These are phyloP conservation scores for Melanotaenia trifasciata DNA, from an alignment of 2,797 vertebrate genomes.

Conservation along the genomic window DNA sequence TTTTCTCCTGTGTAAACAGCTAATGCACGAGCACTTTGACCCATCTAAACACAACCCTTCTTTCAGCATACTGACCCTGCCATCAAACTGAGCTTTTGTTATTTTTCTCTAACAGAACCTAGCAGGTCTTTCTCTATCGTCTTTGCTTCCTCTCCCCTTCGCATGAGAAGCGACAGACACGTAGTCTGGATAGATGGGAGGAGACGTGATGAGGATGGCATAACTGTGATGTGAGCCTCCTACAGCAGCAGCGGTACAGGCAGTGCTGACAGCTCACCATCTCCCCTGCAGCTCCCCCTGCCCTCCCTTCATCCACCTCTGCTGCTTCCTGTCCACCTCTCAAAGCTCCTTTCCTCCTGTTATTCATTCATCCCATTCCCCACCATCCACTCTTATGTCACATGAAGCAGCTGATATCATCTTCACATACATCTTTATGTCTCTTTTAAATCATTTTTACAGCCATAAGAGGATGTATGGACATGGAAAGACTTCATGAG, in stretches of 20 bases:
- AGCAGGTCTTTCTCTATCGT: slow-evolving; percentile 24
- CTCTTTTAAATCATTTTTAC: slow-evolving; percentile 17
- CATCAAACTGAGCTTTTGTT: slow-evolving; percentile 26
- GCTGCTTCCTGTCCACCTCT: slow-evolving; percentile 40
- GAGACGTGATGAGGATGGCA: slow-evolving; percentile 66
- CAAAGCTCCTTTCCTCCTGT: slow-evolving; percentile 18
- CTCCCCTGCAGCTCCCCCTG: slow-evolving; percentile 19
- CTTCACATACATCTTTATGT: slow-evolving; percentile 14
- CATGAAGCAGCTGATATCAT: slow-evolving; percentile 27
- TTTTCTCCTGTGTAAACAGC: background rate
- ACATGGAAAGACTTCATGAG: background rate
- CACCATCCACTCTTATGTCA: slow-evolving; percentile 27
- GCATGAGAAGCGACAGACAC: slow-evolving; percentile 66
- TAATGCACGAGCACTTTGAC: slow-evolving; percentile 7
- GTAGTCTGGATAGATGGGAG: slow-evolving; percentile 55
- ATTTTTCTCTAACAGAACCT: slow-evolving; percentile 30
- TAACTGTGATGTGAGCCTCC: slow-evolving; percentile 69
- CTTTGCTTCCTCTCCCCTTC: slow-evolving; percentile 30
- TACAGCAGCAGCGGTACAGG: slow-evolving; percentile 44
- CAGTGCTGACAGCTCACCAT: slow-evolving; percentile 54
- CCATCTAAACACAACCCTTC: slow-evolving; percentile 23
- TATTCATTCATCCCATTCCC: slow-evolving; percentile 29
- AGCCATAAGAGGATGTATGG: background rate
- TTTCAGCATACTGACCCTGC: slow-evolving; percentile 22
- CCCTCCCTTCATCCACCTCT: slow-evolving; percentile 51